phyloP scores from a whole-genome alignment of 92 coral and sea anemone genomes.

The Zoanthus solanderi region DNA sequence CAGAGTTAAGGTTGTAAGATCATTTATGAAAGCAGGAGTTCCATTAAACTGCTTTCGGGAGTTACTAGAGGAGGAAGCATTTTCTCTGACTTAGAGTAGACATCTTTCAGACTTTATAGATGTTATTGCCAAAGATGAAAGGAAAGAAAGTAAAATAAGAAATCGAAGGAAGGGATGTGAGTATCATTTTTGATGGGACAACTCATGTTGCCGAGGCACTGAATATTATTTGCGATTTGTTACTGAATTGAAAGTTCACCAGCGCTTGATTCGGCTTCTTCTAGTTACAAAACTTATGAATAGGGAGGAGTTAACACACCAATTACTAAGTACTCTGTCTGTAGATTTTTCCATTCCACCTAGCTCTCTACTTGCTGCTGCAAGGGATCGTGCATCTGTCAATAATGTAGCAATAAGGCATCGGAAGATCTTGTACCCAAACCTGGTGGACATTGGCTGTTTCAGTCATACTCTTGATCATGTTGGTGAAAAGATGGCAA shows the following conservation, averaged over 20 bases:
- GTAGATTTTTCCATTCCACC: slow-evolving; percentile 63
- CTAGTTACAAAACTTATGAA: slow-evolving; percentile 57
- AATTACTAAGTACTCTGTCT: slow-evolving; percentile 41
- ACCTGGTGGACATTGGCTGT: slow-evolving; percentile 68
- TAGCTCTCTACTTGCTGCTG: slow-evolving; percentile 55
- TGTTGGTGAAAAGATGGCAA: slow-evolving; percentile 65
- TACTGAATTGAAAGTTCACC: slow-evolving; percentile 47
- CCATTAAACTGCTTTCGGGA: slow-evolving; percentile 53
- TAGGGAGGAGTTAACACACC: slow-evolving; percentile 60
- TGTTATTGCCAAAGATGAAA: slow-evolving; percentile 59
- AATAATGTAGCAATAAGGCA: slow-evolving; percentile 57
- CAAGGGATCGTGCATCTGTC: slow-evolving; percentile 67
- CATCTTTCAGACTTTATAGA: slow-evolving; percentile 57
- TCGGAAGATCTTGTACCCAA: slow-evolving; percentile 57
- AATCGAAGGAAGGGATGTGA: slow-evolving; percentile 56
- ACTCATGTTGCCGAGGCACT: slow-evolving; percentile 62
- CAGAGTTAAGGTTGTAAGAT: slow-evolving; percentile 61
- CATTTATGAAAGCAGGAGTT: slow-evolving; percentile 69
- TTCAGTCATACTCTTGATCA: slow-evolving; percentile 63
- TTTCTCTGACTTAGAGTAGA: slow-evolving; percentile 50
- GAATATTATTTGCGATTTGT: slow-evolving; percentile 65
- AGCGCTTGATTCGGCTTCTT: slow-evolving; percentile 50
- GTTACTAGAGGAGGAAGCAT: slow-evolving; percentile 58
- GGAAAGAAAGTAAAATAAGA: slow-evolving; percentile 60
- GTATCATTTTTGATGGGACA: slow-evolving; percentile 67